Percentiles rank a stretch among this genome's conserved stretches.
Conservation (phyloP, 2,888 invertebrate genomes). For the Periphyllus acericola region DNA sequence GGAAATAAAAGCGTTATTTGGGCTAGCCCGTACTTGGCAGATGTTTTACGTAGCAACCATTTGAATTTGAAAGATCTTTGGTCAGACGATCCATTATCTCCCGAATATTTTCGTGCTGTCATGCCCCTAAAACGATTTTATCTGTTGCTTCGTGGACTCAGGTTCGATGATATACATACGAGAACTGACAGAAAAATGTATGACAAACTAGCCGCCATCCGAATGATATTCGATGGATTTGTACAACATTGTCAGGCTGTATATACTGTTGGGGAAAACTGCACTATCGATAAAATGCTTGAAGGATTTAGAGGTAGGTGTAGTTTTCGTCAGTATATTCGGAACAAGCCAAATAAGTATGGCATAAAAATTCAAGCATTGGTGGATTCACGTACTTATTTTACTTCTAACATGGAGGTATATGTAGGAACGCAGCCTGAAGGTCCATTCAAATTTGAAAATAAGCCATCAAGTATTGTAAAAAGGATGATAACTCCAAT, state of each 20-base stretch:
- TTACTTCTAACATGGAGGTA: conserved; percentile 62
- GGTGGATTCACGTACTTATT: too few relatives aligned
- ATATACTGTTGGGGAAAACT: conserved; percentile 15
- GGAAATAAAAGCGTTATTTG: conserved; percentile 36
- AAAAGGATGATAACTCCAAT: conserved; percentile 62
- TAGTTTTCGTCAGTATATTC: neutral
- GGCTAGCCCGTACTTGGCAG: conserved; percentile 30
- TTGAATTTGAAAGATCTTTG: conserved; percentile 25
- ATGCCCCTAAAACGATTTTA: conserved; percentile 47
- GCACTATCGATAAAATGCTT: conserved; percentile 30
- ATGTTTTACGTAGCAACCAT: conserved; percentile 14
- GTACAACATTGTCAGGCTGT: neutral
- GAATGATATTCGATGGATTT: conserved; percentile 24
- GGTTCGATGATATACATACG: conserved; percentile 26
- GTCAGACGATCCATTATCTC: conserved; percentile 2
- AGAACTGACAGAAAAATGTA: conserved; percentile 9
- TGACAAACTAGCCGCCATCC: conserved; percentile 20
- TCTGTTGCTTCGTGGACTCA: conserved; percentile 20
- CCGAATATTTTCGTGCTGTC: conserved; percentile 25
- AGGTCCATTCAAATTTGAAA: conserved; percentile 61
- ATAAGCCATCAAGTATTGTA: conserved; percentile 61
- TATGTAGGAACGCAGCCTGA: conserved; percentile 62
- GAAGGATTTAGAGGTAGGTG: conserved; percentile 21
- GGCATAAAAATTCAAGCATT: too few relatives aligned
- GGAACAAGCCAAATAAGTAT: too few relatives aligned